A percentile compares a stretch with the other conserved stretches of the same genome.
These are phyloP conservation scores for Cololabis saira DNA, from an alignment of 2,113 vertebrate genomes.

Conservation along the genomic window DNA sequence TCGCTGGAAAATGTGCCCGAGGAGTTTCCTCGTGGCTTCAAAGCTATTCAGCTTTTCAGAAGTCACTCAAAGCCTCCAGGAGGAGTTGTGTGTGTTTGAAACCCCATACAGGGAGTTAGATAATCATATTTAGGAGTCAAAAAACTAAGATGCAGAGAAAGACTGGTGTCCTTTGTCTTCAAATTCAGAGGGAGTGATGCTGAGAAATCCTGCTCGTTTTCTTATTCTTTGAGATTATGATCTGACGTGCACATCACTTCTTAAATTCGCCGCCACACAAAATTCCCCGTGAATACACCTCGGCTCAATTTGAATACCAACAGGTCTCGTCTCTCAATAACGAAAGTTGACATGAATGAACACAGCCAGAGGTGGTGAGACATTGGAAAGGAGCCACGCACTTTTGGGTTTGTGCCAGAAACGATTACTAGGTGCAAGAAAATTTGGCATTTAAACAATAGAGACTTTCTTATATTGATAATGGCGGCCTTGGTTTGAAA, in stretches of 20 bases:
- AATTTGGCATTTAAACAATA: neutral
- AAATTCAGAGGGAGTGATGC: conserved; percentile 48
- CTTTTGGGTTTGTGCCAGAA: conserved; percentile 1
- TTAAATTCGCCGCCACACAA: conserved; percentile 65
- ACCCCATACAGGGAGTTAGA: conserved; percentile 16
- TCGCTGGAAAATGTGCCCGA: conserved; percentile 24
- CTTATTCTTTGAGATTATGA: conserved; percentile 66
- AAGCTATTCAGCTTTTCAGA: conserved; percentile 29
- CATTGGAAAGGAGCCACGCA: conserved; percentile 34
- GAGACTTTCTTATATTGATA: too few species aligned
- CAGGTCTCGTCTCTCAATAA: conserved; percentile 38
- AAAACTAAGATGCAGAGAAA: conserved; percentile 34
- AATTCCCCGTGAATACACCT: conserved; percentile 64
- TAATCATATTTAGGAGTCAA: conserved; percentile 57
- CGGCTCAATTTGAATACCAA: conserved; percentile 58
- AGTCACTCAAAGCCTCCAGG: conserved; percentile 29
- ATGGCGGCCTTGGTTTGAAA: too few species aligned
- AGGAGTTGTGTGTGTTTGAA: conserved; percentile 40
- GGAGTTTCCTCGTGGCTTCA: conserved; percentile 15
- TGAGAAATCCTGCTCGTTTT: conserved; percentile 58
- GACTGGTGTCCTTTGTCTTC: conserved; percentile 11
- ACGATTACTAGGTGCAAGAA: neutral
- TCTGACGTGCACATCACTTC: conserved; percentile 69
- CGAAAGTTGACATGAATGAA: conserved; percentile 32
- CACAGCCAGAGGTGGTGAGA: conserved; percentile 23